These are phyloP conservation scores for Cuniculus paca DNA, from an alignment of 2,797 vertebrate genomes.

Conservation along the genomic window DNA sequence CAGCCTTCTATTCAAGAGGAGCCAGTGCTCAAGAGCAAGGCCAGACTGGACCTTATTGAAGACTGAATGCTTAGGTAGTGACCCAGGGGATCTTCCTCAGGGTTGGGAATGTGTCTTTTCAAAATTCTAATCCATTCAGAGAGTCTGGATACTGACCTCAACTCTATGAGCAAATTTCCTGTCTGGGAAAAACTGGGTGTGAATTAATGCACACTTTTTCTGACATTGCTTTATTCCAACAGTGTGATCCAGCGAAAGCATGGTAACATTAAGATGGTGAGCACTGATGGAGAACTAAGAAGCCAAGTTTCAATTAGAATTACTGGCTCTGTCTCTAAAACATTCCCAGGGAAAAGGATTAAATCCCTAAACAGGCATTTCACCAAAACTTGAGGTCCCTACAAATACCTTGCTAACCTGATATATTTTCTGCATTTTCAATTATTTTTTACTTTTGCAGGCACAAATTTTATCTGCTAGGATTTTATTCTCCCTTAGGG, in stretches of 20 bases:
- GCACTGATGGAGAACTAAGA: neutral
- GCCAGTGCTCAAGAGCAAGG: neutral
- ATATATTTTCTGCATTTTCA: neutral
- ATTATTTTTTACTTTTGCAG: neutral
- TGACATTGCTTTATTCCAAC: neutral
- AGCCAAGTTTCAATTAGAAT: neutral
- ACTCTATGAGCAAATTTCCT: neutral
- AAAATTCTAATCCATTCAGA: neutral
- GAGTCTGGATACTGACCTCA: neutral
- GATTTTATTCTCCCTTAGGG: neutral
- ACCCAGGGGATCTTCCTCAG: fast-evolving
- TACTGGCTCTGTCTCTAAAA: neutral
- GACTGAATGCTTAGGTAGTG: neutral
- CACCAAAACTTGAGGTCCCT: neutral
- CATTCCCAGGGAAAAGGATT: neutral
- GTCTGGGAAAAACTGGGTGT: neutral
- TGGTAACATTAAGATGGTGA: neutral
- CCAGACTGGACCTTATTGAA: neutral
- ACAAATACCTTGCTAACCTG: neutral
- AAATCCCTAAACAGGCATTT: neutral
- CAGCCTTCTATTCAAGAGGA: neutral
- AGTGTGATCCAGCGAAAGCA: neutral
- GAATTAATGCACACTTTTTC: neutral
- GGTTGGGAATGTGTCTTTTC: fast-evolving
- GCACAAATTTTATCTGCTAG: neutral